Evolutionary conservation across 2,113 vertebrate genomes (phyloP), one percentile per base, ranked within the genome.

Genomic region (Ondatra zibethicus): DNA sequence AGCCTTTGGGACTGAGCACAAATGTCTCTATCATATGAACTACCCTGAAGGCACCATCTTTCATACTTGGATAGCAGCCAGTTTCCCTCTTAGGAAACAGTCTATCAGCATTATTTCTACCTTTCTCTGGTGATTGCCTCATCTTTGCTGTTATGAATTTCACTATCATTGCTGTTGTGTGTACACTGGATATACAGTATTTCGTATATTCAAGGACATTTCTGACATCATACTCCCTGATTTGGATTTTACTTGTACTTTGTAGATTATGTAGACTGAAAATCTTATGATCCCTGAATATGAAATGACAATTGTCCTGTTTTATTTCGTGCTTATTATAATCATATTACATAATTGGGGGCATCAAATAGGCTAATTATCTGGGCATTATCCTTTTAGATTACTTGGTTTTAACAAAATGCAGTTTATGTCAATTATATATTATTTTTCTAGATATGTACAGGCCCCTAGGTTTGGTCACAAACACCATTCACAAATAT

Each of bases 331-430:
- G 33, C 92, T 93, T 95, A 2, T 77, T 93, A 91, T 89, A 78
- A 16, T 63, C 13, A 84, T 90, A 63, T 84, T 84, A 50, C 31
- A 42, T 82, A 75, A 11, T 47, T 92, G 72, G 13, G 12, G 63
- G 68, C 23, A 84, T 36, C 5, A 13, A 45, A 52, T 52, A 77
- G 58, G 47, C 17, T 42, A 76, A 58, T n/a, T 31, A 42, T 89
- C 14, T 78, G 58, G 12, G 21, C 7, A 81, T 27, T 89, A 19
- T 17, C 21, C 12, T 65, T 47, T 39, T 72, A 47, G 42, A 23
- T 91, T 70, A 68, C 63, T 58, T 85, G 47, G 85, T 27, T 89
- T 50, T 95, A 89, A 92, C 36, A 82, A 75, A 93, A 87, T 82
- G 3, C 13, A 21, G 36, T 81, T 33, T n/a, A 58, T 23, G 19